Conservation (phyloP, 2,797 vertebrate species). For the Amazona ochrocephala region DNA sequence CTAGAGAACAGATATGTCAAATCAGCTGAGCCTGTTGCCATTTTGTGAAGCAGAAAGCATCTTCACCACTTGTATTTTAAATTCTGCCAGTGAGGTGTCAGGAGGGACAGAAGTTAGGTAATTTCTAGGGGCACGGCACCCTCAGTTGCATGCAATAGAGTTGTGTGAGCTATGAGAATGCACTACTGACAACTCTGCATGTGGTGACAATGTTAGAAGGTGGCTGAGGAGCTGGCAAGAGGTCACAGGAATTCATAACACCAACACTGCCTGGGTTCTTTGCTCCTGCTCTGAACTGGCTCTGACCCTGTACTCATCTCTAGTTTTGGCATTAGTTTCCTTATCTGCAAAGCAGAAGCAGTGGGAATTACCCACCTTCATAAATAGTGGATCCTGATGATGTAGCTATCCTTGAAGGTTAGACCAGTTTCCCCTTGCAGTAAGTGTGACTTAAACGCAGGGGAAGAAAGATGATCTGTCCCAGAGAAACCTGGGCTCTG, state of each 20-base stretch:
- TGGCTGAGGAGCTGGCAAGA: background rate
- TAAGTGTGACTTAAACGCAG: background rate
- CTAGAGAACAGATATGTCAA: background rate
- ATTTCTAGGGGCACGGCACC: background rate
- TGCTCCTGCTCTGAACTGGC: background rate
- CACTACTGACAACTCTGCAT: background rate
- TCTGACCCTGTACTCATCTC: background rate
- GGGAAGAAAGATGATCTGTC: background rate
- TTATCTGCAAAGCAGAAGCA: background rate
- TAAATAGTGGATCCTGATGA: background rate
- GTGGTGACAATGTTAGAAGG: background rate
- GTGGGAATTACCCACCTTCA: background rate
- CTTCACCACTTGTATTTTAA: background rate
- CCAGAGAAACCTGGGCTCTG: background rate
- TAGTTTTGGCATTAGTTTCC: background rate
- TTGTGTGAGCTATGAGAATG: background rate
- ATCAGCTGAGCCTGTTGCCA: background rate
- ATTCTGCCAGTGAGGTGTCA: background rate
- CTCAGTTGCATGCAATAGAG: background rate
- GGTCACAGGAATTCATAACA: background rate
- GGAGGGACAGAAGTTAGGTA: background rate
- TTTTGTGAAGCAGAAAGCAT: background rate
- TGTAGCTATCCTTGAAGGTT: background rate
- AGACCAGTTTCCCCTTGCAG: background rate
- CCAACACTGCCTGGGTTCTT: background rate